Base-by-base conservation (phyloP, 2,888 invertebrate genomes). In the Oxystoma pomonae region DNA sequence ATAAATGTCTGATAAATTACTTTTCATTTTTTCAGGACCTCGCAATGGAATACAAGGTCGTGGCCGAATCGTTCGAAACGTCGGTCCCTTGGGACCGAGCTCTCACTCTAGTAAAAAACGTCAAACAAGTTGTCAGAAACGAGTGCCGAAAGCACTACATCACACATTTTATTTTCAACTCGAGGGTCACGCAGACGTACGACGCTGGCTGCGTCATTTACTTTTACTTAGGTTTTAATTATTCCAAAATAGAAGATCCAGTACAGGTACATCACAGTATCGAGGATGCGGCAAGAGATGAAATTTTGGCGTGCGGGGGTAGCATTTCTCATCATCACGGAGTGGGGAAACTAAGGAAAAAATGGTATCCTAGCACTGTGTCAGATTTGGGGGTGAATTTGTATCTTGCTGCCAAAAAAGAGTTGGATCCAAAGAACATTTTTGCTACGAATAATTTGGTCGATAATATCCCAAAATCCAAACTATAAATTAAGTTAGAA, bases 21-120 rank as follows among this genome's bases (percentile, higher is more conserved):
- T n/a, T n/a, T 80, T 63, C 57, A 61, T 63, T 67, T 64, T 81
- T 80, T 5, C 79, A 95, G 94, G 98, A 99, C 78, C 82, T 98
- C 58, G 98, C 90, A 0, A 84, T 98, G 68, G 91, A 94, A 61
- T 93, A 90, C 78, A 86, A 88, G 69, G 86, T 97, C 17, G 89
- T 98, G 1, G 92, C 96, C 0, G 98, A 99, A 80, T 98, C 98
- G 0, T 99, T 99, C 83, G 98, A 99, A 82, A 99, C 99, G 0
- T 98, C 98, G 0, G 97, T 97, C 1, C 92, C 98, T 1, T 99
- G 98, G 98, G 94, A 96, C 81, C 87, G 92, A 60, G 88, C 94
- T 12, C 80, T 90, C 21, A 82, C 87, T 16, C 83, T 99, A 50
- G 97, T 97, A 77, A 84, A 86, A 60, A 96, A 96, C 82, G 97